These are phyloP conservation scores for Alloscopus bannaensis DNA, from an alignment of 2,888 invertebrate genomes.

Conservation along the genomic window DNA sequence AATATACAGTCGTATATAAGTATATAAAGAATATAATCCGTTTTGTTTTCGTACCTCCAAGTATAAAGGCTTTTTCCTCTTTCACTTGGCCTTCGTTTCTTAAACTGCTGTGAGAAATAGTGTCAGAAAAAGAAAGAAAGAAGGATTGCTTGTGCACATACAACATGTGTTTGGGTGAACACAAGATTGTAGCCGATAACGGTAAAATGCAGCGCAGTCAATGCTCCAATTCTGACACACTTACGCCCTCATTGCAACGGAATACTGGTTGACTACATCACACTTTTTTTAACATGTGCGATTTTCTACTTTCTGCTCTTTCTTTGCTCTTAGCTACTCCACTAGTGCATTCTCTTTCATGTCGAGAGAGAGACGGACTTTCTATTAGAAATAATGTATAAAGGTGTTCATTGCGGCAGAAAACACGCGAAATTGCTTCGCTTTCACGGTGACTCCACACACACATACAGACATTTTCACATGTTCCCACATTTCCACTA, in stretches of 20 bases:
- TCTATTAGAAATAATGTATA: conserved; percentile 40
- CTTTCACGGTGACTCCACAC: conserved; percentile 64
- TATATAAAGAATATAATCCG: no score
- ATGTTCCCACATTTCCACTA: background rate
- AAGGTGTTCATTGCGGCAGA: conserved; percentile 62
- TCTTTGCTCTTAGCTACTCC: background rate
- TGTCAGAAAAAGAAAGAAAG: no score
- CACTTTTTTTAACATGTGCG: background rate
- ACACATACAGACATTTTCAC: no score
- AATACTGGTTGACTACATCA: no score
- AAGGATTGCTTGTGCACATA: no score
- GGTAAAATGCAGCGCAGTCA: conserved; percentile 25
- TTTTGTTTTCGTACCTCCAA: background rate
- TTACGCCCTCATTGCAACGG: no score
- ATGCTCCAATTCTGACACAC: conserved; percentile 4
- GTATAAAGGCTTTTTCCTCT: background rate
- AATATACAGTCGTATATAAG: no score
- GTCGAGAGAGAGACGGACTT: conserved; percentile 5
- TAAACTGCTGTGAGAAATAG: no score
- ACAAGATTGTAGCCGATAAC: no score
- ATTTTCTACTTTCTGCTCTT: no score
- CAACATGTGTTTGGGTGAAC: background rate
- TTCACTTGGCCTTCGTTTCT: no score
- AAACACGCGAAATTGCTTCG: conserved; percentile 68
- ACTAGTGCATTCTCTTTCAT: conserved; percentile 6